Conservation (phyloP, 2,113 vertebrate genomes). For the Ictidomys tridecemlineatus region DNA sequence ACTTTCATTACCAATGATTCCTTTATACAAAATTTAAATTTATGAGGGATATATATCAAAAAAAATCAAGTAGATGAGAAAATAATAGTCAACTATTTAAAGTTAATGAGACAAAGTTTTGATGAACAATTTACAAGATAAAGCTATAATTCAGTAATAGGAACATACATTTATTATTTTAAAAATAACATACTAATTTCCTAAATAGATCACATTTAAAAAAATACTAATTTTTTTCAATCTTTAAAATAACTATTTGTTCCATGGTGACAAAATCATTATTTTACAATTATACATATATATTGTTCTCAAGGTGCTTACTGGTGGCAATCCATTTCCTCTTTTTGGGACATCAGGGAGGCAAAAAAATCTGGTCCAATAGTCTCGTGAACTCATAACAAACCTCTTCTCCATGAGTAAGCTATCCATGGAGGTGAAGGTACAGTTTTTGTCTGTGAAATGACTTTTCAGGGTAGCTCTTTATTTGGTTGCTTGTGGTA, state of each 20-base stretch:
- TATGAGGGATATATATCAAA: not conserved
- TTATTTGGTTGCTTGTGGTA: not conserved
- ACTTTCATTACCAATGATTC: not conserved
- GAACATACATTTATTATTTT: not conserved
- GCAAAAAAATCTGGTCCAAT: not conserved
- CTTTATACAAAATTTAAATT: not conserved
- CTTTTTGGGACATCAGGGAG: not conserved
- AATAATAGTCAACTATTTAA: not conserved
- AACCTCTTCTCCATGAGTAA: not conserved
- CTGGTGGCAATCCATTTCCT: too few relatives aligned
- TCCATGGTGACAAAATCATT: not conserved
- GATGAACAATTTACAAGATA: not conserved
- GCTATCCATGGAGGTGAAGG: too few relatives aligned
- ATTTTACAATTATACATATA: not conserved
- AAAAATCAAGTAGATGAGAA: not conserved
- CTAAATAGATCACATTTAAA: not conserved
- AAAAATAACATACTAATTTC: not conserved
- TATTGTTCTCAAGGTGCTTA: too few relatives aligned
- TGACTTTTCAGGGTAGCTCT: not conserved
- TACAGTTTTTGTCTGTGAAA: not conserved
- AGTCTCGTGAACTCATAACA: not conserved
- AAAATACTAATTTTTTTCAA: not conserved
- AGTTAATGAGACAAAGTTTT: not conserved
- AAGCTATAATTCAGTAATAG: not conserved
- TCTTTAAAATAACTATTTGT: not conserved